Conservation (phyloP, 2,888 invertebrate species). For the Eupithecia abbreviata region DNA sequence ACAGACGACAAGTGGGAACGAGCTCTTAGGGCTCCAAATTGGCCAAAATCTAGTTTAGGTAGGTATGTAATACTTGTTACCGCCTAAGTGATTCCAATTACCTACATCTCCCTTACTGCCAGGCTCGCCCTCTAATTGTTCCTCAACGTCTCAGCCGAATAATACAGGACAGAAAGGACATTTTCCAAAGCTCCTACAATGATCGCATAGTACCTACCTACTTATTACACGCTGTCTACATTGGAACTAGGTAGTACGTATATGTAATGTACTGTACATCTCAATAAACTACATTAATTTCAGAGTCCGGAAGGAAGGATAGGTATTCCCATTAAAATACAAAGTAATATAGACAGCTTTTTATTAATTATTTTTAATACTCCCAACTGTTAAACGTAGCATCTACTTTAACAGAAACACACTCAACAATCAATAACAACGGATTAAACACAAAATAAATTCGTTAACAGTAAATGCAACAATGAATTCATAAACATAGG, state of each 20-base stretch:
- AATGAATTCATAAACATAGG: constrained; percentile 21
- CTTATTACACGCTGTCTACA: neutral
- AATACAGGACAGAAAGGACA: neutral
- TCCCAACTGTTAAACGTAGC: constrained; percentile 14
- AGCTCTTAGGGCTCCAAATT: too few relatives aligned
- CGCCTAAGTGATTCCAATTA: too few relatives aligned
- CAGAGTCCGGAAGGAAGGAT: neutral
- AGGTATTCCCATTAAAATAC: constrained; percentile 17
- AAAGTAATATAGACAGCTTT: constrained; percentile 22
- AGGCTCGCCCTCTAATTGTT: too few relatives aligned
- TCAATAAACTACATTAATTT: neutral
- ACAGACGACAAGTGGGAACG: too few relatives aligned
- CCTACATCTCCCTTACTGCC: too few relatives aligned
- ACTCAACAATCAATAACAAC: constrained; percentile 49
- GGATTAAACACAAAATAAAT: constrained; percentile 74
- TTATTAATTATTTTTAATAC: constrained; percentile 14
- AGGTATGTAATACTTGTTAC: too few relatives aligned
- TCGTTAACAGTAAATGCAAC: constrained; percentile 81
- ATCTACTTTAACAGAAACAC: constrained; percentile 43
- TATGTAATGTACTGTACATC: neutral
- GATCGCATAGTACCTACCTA: too few relatives aligned
- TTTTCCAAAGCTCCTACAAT: too few relatives aligned
- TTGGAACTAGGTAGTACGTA: too few relatives aligned
- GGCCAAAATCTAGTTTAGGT: too few relatives aligned
- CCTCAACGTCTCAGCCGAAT: neutral